Base-by-base conservation (phyloP, 2,888 invertebrate genomes). In the Sesia bembeciformis region DNA sequence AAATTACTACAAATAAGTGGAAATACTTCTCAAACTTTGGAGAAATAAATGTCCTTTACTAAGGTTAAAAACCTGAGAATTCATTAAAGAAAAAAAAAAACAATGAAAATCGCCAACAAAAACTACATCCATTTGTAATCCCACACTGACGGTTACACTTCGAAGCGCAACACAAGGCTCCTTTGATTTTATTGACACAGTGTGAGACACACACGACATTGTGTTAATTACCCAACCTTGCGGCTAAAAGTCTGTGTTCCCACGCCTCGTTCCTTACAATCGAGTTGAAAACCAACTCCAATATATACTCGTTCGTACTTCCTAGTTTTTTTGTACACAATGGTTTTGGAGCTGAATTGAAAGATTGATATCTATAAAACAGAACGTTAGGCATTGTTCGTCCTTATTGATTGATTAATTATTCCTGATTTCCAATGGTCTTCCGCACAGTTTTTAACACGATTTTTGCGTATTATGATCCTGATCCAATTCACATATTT, bases 311-410 rank as follows among this genome's bases (percentile, higher is more conserved):
- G 23, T 23, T 23, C 46, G 40, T 53, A 49, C 54, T 56, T 56
- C 56, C 56, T 53, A 40, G 53, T 50, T 49, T 42, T 51, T 56
- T 56, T 56, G 52, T 50, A 52, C 56, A 54, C 42, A 50, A 54
- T 49, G 40, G 40, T 53, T 52, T 54, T 53, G 57, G 54, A 38
- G 5, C 40, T 51, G 57, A 53, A 54, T 41, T 49, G 51, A 40
- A 51, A 57, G 57, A 57, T 57, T 57, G 23, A 54, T 57, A 57
- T 57, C 57, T 54, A 7, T 46, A 46, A 5, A 46, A 46, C 23
- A 23, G 8, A 46, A 8, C 7, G 46, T 46, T 7, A 46, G 1
- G 8, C 46, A 8, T 46, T 46, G 46, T 46, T 46, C 4, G 46
- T 6, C 46, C 8, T n/a, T 46, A 8, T 46, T 46, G 46, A 46